Conservation (phyloP, 2,797 vertebrate genomes). For the Allenopithecus nigroviridis region DNA sequence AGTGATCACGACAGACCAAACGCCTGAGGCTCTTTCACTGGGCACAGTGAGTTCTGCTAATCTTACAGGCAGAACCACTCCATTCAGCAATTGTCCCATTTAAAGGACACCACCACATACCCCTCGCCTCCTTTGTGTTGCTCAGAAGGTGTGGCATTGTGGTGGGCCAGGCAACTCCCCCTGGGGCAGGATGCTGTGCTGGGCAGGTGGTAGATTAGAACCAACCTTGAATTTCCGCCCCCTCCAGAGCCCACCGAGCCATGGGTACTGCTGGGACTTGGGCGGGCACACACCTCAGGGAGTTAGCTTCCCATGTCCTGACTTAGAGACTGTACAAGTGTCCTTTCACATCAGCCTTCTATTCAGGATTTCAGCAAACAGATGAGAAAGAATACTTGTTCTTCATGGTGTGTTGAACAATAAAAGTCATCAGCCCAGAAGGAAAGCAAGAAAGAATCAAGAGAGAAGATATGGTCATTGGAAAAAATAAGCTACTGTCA, state of each 20-base stretch:
- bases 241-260: fast-evolving
- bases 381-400: neutral
- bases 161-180: neutral
- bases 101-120: neutral
- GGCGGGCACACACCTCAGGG: fast-evolving
- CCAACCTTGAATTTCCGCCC: fast-evolving
- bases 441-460: neutral
- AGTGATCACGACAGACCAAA: neutral
- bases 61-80: fast-evolving
- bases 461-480: fast-evolving
- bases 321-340: neutral
- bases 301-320: fast-evolving
- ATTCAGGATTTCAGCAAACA: neutral
- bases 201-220: neutral
- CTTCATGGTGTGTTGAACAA: neutral
- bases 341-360: neutral
- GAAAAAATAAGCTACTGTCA: neutral
- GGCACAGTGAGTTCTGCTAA: neutral
- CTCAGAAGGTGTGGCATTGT: neutral
- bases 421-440: neutral
- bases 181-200: no score
- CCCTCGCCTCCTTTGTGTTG: no score
- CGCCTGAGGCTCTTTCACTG: neutral
- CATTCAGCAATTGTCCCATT: neutral
- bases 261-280: neutral